Percentiles rank a stretch among this genome's conserved stretches.
phyloP scores from a whole-genome alignment of 2,888 invertebrate species.

The Caenorhabditis auriculariae region DNA sequence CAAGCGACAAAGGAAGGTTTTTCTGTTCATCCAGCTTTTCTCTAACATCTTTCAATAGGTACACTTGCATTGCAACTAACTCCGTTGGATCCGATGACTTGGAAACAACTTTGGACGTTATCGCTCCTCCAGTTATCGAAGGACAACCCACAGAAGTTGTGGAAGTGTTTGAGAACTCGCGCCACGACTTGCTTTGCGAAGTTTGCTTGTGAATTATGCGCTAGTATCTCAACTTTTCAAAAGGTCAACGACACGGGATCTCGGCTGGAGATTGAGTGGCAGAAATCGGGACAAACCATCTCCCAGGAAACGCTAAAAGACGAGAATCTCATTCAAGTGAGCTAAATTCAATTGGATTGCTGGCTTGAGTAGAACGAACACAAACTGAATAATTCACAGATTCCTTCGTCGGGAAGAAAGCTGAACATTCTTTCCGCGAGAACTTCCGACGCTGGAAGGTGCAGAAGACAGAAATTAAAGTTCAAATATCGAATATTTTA shows the following conservation, averaged over 20 bases:
- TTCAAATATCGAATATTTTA: background rate
- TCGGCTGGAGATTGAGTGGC: slow-evolving; percentile 55
- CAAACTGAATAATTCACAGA: slow-evolving; percentile 21
- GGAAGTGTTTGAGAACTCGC: slow-evolving; percentile 37
- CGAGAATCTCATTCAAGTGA: slow-evolving; percentile 33
- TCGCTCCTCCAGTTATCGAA: slow-evolving; percentile 47
- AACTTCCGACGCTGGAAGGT: slow-evolving; percentile 37
- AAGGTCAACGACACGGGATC: slow-evolving; percentile 1
- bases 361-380: slow-evolving; percentile 8
- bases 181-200: slow-evolving; percentile 41
- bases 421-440: slow-evolving; percentile 49
- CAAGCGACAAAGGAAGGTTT: slow-evolving; percentile 24
- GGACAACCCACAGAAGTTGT: slow-evolving; percentile 37
- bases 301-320: slow-evolving; percentile 35
- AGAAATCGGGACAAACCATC: slow-evolving; percentile 48
- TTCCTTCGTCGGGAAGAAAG: slow-evolving; percentile 47
- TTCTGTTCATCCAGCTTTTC: slow-evolving; percentile 1
- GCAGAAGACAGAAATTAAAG: background rate
- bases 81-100: slow-evolving; percentile 57
- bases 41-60: slow-evolving; percentile 20
- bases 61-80: slow-evolving; percentile 62
- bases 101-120: slow-evolving; percentile 55
- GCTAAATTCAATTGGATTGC: background rate
- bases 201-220: slow-evolving; percentile 11
- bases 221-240: background rate